These are phyloP conservation scores for Frieseomelitta varia DNA, from an alignment of 1,140 invertebrate species.

Conservation along the genomic window DNA sequence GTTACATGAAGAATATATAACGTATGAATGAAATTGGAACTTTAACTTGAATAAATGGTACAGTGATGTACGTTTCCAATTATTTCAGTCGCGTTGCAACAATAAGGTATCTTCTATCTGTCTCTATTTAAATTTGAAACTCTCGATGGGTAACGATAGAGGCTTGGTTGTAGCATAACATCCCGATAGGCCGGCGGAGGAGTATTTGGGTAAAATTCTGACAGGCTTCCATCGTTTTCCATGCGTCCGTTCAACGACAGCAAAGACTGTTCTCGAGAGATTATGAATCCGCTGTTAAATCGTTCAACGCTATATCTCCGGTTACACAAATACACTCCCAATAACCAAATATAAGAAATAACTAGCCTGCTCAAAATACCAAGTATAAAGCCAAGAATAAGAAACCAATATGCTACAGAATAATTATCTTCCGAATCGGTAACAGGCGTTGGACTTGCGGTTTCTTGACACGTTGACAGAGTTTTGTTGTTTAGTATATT, in stretches of 20 bases:
- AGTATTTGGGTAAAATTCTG: constrained; percentile 71
- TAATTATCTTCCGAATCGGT: constrained; percentile 18
- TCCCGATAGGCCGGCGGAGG: constrained; percentile 78
- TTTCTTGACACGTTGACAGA: not conserved
- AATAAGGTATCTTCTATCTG: constrained; percentile 12
- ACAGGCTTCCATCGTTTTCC: constrained; percentile 1
- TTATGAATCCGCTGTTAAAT: constrained; percentile 17
- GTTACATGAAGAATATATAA: not conserved
- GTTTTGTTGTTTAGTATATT: not conserved
- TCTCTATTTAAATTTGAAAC: constrained; percentile 36
- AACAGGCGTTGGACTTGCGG: not conserved
- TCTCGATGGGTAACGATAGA: constrained; percentile 42
- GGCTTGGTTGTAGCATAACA: constrained; percentile 70
- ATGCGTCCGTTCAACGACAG: constrained; percentile 53
- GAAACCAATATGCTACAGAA: constrained; percentile 70
- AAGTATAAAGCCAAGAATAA: constrained; percentile 70
- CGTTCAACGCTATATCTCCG: constrained; percentile 23
- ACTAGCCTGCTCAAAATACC: constrained; percentile 70
- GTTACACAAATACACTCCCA: constrained; percentile 56
- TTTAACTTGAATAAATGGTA: not conserved
- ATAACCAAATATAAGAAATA: constrained; percentile 71
- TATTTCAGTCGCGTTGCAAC: not conserved
- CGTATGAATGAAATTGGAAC: not conserved
- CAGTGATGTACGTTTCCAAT: not conserved
- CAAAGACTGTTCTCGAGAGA: constrained; percentile 68